phyloP scores from a whole-genome alignment of 2,113 vertebrate species.

The Diphyllodes magnificus region DNA sequence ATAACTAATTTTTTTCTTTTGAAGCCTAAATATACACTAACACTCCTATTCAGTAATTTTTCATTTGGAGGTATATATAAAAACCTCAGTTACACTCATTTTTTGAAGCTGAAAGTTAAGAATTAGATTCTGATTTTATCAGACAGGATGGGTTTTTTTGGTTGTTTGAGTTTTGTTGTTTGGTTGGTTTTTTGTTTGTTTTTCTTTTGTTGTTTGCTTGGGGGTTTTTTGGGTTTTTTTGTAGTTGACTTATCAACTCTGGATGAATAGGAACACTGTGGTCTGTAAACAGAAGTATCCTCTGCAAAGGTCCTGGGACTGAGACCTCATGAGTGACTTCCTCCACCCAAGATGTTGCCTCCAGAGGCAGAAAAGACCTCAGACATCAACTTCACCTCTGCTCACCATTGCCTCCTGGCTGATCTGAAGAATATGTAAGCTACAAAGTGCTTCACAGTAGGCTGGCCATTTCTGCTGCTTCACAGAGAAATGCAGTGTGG shows the following conservation, averaged over 20 bases:
- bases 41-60: not conserved
- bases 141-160: not conserved
- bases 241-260: not conserved
- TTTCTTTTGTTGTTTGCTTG: not conserved
- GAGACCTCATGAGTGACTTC: accelerated
- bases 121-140: not conserved
- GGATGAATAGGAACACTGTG: not conserved
- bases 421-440: not conserved
- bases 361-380: not conserved
- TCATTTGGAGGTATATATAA: not conserved
- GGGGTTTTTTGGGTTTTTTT: not conserved
- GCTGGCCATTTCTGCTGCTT: not conserved
- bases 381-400: not conserved
- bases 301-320: not conserved
- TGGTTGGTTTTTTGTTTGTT: not conserved
- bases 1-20: not conserved
- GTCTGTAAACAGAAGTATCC: not conserved
- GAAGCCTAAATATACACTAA: not conserved
- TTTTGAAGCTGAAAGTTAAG: not conserved
- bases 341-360: not conserved
- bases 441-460: not conserved
- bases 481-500: accelerated
- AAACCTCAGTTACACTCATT: not conserved
- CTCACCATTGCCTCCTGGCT: not conserved
- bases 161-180: no score